A percentile compares a stretch with the other conserved stretches of the same genome.
These are phyloP conservation scores for Eublepharis macularius DNA, from an alignment of 2,113 vertebrate species.

Conservation along the genomic window DNA sequence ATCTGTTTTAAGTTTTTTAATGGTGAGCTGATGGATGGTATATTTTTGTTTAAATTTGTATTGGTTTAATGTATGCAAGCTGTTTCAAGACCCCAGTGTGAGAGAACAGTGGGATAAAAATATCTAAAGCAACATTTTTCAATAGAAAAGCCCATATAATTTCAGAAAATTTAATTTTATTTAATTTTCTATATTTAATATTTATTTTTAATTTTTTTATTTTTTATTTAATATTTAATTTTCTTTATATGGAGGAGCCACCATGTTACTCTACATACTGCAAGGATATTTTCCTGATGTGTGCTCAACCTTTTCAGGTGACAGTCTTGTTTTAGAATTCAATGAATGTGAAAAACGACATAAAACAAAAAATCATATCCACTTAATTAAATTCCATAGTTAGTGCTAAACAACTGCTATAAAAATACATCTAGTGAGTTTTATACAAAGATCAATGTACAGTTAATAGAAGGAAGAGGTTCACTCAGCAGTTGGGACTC, in stretches of 20 bases:
- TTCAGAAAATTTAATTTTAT: background rate
- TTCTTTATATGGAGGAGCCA: background rate
- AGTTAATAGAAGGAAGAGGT: slow-evolving; percentile 39
- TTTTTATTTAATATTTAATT: too few species aligned
- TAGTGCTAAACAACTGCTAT: slow-evolving; percentile 52
- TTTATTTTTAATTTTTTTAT: too few species aligned
- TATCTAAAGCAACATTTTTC: background rate
- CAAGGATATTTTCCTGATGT: background rate
- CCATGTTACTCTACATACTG: too few species aligned
- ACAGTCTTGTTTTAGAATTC: slow-evolving; percentile 43
- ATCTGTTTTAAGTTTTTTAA: too few species aligned
- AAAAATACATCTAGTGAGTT: slow-evolving; percentile 50
- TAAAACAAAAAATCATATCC: slow-evolving; percentile 40
- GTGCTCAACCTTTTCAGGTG: background rate
- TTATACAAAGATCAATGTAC: slow-evolving; percentile 38
- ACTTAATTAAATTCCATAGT: slow-evolving; percentile 43
- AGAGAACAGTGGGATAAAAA: too few species aligned
- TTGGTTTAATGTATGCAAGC: too few species aligned
- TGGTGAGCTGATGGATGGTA: too few species aligned
- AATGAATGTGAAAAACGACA: slow-evolving; percentile 56
- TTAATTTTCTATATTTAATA: too few species aligned
- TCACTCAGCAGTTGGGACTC: slow-evolving; percentile 16
- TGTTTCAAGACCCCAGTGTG: too few species aligned
- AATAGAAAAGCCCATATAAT: background rate
- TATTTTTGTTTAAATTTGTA: too few species aligned